These are phyloP conservation scores for Zapornia atra DNA, from an alignment of 2,113 vertebrate species.

Conservation along the genomic window DNA sequence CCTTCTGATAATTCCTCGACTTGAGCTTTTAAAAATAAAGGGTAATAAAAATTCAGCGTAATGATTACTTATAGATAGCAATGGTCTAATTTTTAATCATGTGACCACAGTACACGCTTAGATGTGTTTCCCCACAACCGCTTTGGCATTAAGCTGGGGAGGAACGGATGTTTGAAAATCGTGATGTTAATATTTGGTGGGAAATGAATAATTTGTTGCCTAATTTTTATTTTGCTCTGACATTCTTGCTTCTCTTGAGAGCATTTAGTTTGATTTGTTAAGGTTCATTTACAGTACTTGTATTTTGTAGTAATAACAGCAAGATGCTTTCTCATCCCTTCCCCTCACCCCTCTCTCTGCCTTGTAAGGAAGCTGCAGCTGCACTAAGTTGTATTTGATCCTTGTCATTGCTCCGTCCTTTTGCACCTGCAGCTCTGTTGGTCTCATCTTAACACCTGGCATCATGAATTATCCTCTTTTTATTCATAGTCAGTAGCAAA, in stretches of 20 bases:
- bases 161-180: not conserved
- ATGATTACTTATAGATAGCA: conserved; percentile 35
- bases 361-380: conserved; percentile 78
- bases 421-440: conserved; percentile 87
- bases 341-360: conserved; percentile 33
- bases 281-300: conserved; percentile 32
- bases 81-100: conserved; percentile 68
- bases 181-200: not conserved
- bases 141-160: not conserved
- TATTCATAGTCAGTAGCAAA: conserved; percentile 61
- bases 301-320: conserved; percentile 48
- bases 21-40: conserved; percentile 62
- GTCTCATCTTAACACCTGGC: conserved; percentile 80
- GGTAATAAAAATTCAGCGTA: not conserved
- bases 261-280: conserved; percentile 27
- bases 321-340: conserved; percentile 60
- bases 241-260: not conserved
- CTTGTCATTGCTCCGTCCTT: conserved; percentile 72
- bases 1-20: conserved; percentile 25
- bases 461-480: conserved; percentile 76
- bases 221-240: not conserved
- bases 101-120: conserved; percentile 21
- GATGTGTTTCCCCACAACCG: not conserved
- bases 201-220: not conserved
- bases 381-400: conserved; percentile 76